Percentiles rank a stretch among this genome's conserved stretches.
These are phyloP conservation scores for Phoxinus phoxinus DNA, from an alignment of 2,113 vertebrate genomes.

Conservation along the genomic window DNA sequence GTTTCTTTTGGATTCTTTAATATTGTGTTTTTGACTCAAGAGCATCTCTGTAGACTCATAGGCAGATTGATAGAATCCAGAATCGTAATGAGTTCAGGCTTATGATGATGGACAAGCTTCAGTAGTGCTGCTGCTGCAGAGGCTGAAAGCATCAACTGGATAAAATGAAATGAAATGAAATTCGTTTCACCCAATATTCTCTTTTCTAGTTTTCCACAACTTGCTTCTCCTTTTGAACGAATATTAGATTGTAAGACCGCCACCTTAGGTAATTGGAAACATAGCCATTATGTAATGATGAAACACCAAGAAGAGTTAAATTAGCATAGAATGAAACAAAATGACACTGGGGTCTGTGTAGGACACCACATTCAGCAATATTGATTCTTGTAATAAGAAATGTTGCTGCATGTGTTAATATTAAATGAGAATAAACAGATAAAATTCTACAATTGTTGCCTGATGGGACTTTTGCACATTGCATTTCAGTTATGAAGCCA, in stretches of 20 bases:
- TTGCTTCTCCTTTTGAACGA: slow-evolving; percentile 49
- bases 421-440: background rate
- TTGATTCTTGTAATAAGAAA: slow-evolving; percentile 12
- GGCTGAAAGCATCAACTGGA: slow-evolving; percentile 35
- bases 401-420: background rate
- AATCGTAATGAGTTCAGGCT: slow-evolving; percentile 53
- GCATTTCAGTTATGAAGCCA: background rate
- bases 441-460: background rate
- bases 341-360: slow-evolving; percentile 28
- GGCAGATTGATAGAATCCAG: slow-evolving; percentile 51
- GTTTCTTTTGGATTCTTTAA: slow-evolving; percentile 46
- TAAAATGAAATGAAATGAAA: slow-evolving; percentile 49
- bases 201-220: slow-evolving; percentile 39
- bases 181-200: slow-evolving; percentile 42
- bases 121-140: slow-evolving; percentile 24
- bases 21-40: slow-evolving; percentile 53
- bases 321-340: slow-evolving; percentile 49
- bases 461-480: background rate
- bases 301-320: slow-evolving; percentile 48
- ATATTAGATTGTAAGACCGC: slow-evolving; percentile 39
- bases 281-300: slow-evolving; percentile 47
- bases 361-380: slow-evolving; percentile 12
- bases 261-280: slow-evolving; percentile 36
- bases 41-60: slow-evolving; percentile 48
- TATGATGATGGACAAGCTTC: slow-evolving; percentile 52